A percentile compares a stretch with the other conserved stretches of the same genome.
Evolutionary conservation across 2,113 vertebrate species (phyloP).

Genomic region (Rhinichthys klamathensis): DNA sequence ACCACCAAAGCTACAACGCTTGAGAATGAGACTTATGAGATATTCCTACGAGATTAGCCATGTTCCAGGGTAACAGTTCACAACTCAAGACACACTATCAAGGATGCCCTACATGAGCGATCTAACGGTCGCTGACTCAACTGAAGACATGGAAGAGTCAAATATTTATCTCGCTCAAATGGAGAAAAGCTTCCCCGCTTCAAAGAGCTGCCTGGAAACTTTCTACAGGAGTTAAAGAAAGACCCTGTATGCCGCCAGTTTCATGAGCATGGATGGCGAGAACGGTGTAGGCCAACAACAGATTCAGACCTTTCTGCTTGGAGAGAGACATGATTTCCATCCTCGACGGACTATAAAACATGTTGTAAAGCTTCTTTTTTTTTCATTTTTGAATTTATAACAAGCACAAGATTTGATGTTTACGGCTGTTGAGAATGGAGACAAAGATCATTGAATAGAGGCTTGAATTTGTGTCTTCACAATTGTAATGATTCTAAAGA

Average conservation of each 20-base stretch:
- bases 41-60: conserved; percentile 38
- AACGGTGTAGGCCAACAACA: background rate
- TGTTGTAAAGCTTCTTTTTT: too few relatives aligned
- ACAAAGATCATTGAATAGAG: too few relatives aligned
- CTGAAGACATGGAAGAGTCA: background rate
- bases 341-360: background rate
- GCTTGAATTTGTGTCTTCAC: too few relatives aligned
- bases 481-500: too few relatives aligned
- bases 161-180: background rate
- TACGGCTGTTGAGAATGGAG: too few relatives aligned
- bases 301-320: background rate
- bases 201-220: background rate
- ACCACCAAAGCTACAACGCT: conserved; percentile 35
- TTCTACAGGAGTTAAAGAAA: background rate
- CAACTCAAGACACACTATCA: conserved; percentile 38
- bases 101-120: background rate
- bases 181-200: background rate
- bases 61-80: conserved; percentile 26
- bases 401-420: too few relatives aligned
- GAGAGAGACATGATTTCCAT: conserved; percentile 1
- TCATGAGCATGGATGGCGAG: background rate
- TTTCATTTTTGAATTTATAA: too few relatives aligned
- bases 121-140: background rate
- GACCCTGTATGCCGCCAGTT: background rate
- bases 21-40: conserved; percentile 35